Conservation (phyloP, 2,888 invertebrate genomes). For the Eupithecia centaureata region DNA sequence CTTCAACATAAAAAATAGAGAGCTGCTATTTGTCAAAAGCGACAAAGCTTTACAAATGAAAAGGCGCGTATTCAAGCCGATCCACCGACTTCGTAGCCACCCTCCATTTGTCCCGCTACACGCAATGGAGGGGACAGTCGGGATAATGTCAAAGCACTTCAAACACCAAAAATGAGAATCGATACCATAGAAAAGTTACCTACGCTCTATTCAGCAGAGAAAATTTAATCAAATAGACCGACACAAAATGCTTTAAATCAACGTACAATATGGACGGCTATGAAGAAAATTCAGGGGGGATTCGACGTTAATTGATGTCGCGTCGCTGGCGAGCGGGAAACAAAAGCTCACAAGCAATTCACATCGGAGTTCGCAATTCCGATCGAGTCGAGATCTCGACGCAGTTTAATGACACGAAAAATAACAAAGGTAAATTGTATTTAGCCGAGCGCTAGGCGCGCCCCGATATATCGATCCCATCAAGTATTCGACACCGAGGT, state of each 20-base stretch:
- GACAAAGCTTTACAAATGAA: constrained; percentile 80
- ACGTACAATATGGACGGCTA: constrained; percentile 68
- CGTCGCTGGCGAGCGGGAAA: constrained; percentile 77
- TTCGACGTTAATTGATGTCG: constrained; percentile 83
- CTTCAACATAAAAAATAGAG: constrained; percentile 71
- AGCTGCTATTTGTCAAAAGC: constrained; percentile 73
- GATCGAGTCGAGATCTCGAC: constrained; percentile 82
- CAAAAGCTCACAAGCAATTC: constrained; percentile 84
- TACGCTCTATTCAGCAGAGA: constrained; percentile 14
- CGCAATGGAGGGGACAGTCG: constrained; percentile 68
- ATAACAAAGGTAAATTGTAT: constrained; percentile 85
- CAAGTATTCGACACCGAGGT: constrained; percentile 66
- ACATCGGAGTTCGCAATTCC: constrained; percentile 81
- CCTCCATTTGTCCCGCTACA: constrained; percentile 70
- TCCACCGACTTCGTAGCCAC: constrained; percentile 59
- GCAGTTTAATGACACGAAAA: constrained; percentile 85
- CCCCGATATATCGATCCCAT: constrained; percentile 75
- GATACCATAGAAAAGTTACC: constrained; percentile 8
- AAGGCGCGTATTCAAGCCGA: constrained; percentile 66
- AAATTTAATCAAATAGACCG: constrained; percentile 34
- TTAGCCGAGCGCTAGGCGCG: constrained; percentile 75
- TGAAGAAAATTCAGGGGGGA: constrained; percentile 77
- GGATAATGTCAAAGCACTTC: constrained; percentile 65
- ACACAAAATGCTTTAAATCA: constrained; percentile 60
- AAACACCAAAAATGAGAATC: constrained; percentile 50